A percentile compares a stretch with the other conserved stretches of the same genome.
phyloP scores from a whole-genome alignment of 23 tunicate genomes.

The Phallusia fumigata region DNA sequence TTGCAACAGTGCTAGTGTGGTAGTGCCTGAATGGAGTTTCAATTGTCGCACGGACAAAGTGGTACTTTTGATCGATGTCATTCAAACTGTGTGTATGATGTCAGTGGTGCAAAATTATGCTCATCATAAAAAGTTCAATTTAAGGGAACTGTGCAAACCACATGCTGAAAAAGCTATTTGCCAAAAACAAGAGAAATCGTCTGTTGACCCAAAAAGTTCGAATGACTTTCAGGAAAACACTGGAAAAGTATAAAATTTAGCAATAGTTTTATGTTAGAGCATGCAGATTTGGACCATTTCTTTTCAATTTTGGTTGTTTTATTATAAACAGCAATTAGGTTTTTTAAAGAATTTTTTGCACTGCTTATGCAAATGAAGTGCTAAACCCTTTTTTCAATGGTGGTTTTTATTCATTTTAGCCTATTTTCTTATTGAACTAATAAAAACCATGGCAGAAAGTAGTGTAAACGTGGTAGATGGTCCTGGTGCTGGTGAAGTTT shows the following conservation, averaged over 20 bases:
- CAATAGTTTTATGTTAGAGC: too few species aligned
- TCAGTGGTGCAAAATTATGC: conserved; percentile 49
- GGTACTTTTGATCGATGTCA: conserved; percentile 51
- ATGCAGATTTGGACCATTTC: too few species aligned
- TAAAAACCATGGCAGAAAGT: background rate
- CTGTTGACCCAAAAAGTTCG: too few species aligned
- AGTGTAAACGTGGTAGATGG: background rate
- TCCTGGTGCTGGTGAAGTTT: background rate
- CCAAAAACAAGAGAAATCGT: background rate
- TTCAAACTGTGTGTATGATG: conserved; percentile 44
- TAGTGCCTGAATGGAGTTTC: conserved; percentile 40
- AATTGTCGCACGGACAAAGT: conserved; percentile 59
- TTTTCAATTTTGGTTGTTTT: too few species aligned
- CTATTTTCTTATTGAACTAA: too few species aligned
- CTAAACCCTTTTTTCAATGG: too few species aligned
- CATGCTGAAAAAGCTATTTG: background rate
- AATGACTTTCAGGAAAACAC: too few species aligned
- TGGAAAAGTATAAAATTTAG: too few species aligned
- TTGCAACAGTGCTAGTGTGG: conserved; percentile 20
- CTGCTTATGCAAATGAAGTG: too few species aligned
- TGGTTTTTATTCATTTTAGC: too few species aligned
- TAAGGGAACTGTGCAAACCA: conserved; percentile 40
- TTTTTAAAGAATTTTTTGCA: too few species aligned
- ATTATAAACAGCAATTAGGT: too few species aligned
- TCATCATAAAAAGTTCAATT: conserved; percentile 56